These are phyloP conservation scores for Drosophila obscura DNA, from an alignment of 1,140 invertebrate species.

Conservation along the genomic window DNA sequence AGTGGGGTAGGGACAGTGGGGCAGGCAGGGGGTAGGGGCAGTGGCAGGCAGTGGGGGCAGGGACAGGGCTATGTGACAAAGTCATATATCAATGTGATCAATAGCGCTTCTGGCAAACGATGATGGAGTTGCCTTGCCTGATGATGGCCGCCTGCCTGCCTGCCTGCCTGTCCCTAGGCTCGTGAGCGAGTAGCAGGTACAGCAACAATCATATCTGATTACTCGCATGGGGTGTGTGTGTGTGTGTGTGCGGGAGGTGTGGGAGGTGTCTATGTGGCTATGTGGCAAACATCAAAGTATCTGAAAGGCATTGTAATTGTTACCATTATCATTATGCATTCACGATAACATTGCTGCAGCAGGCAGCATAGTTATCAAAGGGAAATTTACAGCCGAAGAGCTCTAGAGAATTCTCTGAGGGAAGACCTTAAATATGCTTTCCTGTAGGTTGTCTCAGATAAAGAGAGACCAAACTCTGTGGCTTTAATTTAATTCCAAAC, in stretches of 20 bases:
- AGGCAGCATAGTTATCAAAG: no score
- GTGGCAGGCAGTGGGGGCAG: not conserved
- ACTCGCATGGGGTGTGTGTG: not conserved
- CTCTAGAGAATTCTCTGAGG: no score
- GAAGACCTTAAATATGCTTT: no score
- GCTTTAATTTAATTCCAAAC: no score
- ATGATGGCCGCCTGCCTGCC: no score
- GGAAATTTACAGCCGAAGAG: no score
- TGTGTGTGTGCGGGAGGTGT: not conserved
- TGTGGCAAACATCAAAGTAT: conserved; percentile 15
- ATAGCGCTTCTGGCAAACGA: conserved; percentile 49
- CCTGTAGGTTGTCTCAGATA: no score
- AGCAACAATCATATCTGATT: conserved; percentile 29
- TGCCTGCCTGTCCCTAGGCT: no score
- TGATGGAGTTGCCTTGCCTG: conserved; percentile 24
- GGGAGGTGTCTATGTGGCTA: not conserved
- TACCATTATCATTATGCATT: no score
- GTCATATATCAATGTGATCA: conserved; percentile 48
- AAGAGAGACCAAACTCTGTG: no score
- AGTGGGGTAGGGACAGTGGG: not conserved
- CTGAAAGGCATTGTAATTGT: conserved; percentile 35
- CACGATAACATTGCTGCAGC: no score
- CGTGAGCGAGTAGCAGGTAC: not conserved
- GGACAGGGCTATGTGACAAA: conserved; percentile 15
- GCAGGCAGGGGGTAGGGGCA: no score